These are phyloP conservation scores for Melozone crissalis DNA, from an alignment of 2,113 vertebrate genomes.

Conservation along the genomic window DNA sequence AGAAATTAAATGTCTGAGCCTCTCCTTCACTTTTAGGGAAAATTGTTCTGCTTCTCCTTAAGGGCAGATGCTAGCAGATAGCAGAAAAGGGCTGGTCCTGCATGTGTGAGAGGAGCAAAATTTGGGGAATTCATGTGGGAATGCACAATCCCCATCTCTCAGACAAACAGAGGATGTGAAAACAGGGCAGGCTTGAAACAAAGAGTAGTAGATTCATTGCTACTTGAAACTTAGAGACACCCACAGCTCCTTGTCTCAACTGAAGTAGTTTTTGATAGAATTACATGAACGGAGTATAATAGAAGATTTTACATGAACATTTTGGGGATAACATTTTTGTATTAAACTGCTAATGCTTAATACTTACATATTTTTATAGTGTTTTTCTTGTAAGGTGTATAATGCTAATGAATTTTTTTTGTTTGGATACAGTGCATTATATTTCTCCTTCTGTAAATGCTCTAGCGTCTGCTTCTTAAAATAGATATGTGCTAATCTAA, in stretches of 20 bases:
- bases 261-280: background rate
- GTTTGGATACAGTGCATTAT: background rate
- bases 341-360: background rate
- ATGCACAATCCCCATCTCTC: background rate
- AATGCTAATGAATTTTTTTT: background rate
- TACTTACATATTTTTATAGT: background rate
- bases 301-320: background rate
- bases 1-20: conserved; percentile 32
- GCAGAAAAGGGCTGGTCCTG: background rate
- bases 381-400: background rate
- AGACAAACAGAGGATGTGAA: background rate
- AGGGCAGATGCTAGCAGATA: background rate
- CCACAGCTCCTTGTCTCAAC: background rate
- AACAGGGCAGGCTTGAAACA: background rate
- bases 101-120: background rate
- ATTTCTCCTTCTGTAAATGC: background rate
- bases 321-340: background rate
- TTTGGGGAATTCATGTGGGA: background rate
- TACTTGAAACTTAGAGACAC: background rate
- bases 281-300: background rate
- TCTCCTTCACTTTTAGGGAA: background rate
- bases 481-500: conserved; percentile 2
- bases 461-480: background rate
- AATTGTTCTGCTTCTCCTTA: background rate
- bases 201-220: background rate